phyloP scores from a whole-genome alignment of 1,140 invertebrate genomes.

The Acromyrmex charruanus region DNA sequence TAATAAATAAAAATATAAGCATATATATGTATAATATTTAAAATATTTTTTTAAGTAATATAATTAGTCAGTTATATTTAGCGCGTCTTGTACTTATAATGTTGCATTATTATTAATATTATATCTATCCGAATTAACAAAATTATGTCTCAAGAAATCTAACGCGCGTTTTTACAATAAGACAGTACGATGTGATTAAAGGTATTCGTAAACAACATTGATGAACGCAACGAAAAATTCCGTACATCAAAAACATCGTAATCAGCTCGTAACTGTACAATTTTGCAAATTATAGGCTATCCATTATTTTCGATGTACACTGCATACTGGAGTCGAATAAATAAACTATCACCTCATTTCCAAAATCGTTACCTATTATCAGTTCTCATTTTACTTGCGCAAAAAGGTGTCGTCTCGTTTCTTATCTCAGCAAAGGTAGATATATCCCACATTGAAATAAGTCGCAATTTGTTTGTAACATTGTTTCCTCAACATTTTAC shows the following conservation, averaged over 20 bases:
- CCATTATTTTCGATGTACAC: not conserved
- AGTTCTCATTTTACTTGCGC: not conserved
- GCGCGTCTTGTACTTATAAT: not conserved
- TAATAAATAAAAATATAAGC: not conserved
- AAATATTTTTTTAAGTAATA: not conserved
- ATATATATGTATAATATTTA: not conserved
- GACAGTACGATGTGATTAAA: not conserved
- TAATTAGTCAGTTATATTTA: not conserved
- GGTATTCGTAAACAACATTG: conserved; percentile 4
- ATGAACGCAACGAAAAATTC: conserved; percentile 34
- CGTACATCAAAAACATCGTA: not conserved
- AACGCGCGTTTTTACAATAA: conserved; percentile 28
- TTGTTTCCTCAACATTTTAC: not conserved
- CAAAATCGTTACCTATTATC: not conserved
- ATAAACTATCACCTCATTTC: conserved; percentile 20
- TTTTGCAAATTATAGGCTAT: not conserved
- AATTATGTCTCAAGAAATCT: not conserved
- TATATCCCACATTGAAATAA: not conserved
- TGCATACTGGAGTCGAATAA: not conserved
- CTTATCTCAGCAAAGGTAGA: conserved; percentile 23
- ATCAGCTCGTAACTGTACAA: not conserved
- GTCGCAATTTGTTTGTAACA: not conserved
- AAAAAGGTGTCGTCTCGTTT: not conserved
- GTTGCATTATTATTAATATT: not conserved
- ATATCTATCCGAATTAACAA: not conserved